phyloP scores from a whole-genome alignment of 2,113 vertebrate species.

The Desmodus rotundus region DNA sequence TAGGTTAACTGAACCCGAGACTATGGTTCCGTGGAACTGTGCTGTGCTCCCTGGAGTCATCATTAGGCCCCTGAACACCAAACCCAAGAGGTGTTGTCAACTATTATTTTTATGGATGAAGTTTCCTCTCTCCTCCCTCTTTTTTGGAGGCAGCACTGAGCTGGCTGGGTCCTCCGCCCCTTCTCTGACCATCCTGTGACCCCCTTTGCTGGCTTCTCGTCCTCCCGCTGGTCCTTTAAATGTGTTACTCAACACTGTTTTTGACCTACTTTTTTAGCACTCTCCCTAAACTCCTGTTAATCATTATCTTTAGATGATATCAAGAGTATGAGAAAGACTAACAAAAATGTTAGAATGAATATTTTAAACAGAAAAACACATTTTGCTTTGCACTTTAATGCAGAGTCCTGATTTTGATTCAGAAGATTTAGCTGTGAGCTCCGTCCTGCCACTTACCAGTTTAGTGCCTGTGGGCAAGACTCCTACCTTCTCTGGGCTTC shows the following conservation, averaged over 20 bases:
- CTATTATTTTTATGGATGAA: background rate
- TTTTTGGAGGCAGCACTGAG: background rate
- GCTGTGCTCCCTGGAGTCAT: background rate
- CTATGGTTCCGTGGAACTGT: background rate
- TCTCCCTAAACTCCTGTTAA: slow-evolving; percentile 37
- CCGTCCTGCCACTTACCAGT: background rate
- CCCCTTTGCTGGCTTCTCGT: background rate
- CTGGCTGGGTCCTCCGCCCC: background rate
- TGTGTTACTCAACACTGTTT: background rate
- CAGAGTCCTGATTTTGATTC: background rate
- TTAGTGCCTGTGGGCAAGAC: background rate
- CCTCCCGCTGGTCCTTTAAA: background rate
- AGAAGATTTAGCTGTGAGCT: background rate
- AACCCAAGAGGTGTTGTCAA: background rate
- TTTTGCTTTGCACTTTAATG: background rate
- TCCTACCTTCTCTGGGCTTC: background rate
- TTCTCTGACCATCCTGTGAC: background rate
- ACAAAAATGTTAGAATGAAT: slow-evolving; percentile 37
- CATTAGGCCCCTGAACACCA: background rate
- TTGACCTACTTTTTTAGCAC: background rate
- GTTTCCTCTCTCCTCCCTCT: background rate
- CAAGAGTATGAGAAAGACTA: slow-evolving; percentile 4
- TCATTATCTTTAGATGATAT: slow-evolving; percentile 40
- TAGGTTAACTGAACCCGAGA: background rate
- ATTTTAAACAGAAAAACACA: background rate